phyloP scores from a whole-genome alignment of 1,140 invertebrate genomes.

The Monochamus saltuarius region DNA sequence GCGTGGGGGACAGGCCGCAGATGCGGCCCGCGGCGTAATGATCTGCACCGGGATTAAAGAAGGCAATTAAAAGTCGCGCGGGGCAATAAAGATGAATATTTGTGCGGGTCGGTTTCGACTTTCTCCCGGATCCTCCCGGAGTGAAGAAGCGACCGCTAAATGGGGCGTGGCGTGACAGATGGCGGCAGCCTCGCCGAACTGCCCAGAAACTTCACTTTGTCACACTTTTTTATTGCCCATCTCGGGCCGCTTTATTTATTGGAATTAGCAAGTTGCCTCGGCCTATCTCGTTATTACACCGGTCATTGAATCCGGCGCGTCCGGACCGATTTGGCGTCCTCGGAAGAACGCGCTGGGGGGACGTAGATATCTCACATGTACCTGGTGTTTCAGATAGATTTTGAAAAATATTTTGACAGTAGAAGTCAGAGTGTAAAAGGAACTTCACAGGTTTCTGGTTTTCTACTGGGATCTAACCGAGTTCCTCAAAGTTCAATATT shows the following conservation, averaged over 20 bases:
- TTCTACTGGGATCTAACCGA: too few relatives aligned
- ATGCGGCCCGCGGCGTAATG: conserved; percentile 15
- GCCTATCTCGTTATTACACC: too few relatives aligned
- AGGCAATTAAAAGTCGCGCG: conserved; percentile 28
- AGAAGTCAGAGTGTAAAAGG: too few relatives aligned
- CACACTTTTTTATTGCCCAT: conserved; percentile 27
- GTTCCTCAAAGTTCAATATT: too few relatives aligned
- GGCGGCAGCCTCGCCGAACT: conserved; percentile 20
- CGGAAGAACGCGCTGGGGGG: conserved; percentile 9
- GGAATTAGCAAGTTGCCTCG: conserved; percentile 8
- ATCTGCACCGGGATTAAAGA: conserved; percentile 27
- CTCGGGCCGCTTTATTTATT: conserved; percentile 24
- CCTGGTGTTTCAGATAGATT: too few relatives aligned
- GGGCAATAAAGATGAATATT: conserved; percentile 30
- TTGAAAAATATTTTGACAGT: too few relatives aligned
- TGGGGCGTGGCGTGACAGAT: conserved; percentile 28
- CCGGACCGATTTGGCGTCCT: background rate
- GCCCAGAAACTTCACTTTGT: conserved; percentile 25
- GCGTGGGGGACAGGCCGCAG: conserved; percentile 15
- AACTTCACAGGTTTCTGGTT: too few relatives aligned
- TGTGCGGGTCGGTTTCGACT: conserved; percentile 24
- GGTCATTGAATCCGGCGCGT: too few relatives aligned
- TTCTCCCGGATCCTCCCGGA: conserved; percentile 17
- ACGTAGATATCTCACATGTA: too few relatives aligned
- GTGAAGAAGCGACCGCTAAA: conserved; percentile 26